Base-by-base conservation (phyloP, 2,113 vertebrate genomes). In the Marcusenius ussheri region DNA sequence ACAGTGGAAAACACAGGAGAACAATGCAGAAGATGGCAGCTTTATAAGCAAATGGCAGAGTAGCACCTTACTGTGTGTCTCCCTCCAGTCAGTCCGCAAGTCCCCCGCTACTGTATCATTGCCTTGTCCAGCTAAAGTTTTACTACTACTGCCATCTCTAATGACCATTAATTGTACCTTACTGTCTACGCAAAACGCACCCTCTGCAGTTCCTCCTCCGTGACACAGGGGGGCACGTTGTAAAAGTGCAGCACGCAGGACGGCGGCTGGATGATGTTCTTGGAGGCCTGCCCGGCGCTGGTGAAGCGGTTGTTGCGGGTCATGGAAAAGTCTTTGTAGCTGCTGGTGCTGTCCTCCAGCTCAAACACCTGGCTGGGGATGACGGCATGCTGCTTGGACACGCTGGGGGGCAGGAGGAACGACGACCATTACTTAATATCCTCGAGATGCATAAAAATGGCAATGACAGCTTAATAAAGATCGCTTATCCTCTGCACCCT, bases 361-460 rank as follows among this genome's bases (percentile, higher is more conserved):
- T 98, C 98, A 94, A 98, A 99, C 92, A 99, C 98, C 94, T 99
- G 98, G 93, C 98, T 98, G 92, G 98, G 97, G 93, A 99, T 98
- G 92, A 99, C 98, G 0, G 98, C 97, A 15, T 98, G 97, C 92
- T 98, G 98, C 93, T 98, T 98, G 85, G 98, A 98, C 87, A 98
- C 98, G 89, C 98, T 98, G 88, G 86, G 89, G 91, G 39, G 85
- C n/a, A 6, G 49, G 49, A n/a, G 31, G 49, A 17, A 6, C 4
- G 15, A 80, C 3, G 0, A 83, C 19, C 42, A 24, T 47, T 47
- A 39, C 31, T 39, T 39, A 77, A 13, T 39, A 15, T 74, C 27
- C 27, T 74, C 31, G 39, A 5, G 27, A 35, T 77, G 70, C 70
- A 77, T 1, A 15, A 39, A 15, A 35, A 39, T 6, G 27, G 4